phyloP scores from a whole-genome alignment of 2,113 vertebrate genomes.

The Thinocorus orbignyianus region DNA sequence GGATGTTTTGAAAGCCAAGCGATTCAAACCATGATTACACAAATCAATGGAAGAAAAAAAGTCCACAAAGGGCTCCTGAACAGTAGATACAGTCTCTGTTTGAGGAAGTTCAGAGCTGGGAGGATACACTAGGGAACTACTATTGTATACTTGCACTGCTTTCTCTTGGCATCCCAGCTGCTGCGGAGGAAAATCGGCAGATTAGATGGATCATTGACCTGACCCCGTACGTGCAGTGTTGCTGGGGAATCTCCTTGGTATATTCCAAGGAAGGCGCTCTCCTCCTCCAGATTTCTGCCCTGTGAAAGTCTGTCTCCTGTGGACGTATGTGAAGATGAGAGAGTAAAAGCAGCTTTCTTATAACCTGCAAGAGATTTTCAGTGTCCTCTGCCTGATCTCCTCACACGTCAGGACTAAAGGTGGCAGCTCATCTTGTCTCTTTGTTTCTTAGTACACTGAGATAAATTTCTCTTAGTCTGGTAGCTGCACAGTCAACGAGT shows the following conservation, averaged over 20 bases:
- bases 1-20: slow-evolving; percentile 51
- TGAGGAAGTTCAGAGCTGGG: slow-evolving; percentile 50
- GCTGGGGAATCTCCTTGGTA: neutral
- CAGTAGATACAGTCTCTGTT: neutral
- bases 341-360: neutral
- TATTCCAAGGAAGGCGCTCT: neutral
- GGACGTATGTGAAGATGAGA: neutral
- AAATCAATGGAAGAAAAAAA: neutral
- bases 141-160: neutral
- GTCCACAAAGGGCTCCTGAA: neutral
- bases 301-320: neutral
- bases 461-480: neutral
- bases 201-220: neutral
- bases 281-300: neutral
- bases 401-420: neutral
- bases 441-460: neutral
- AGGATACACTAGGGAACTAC: slow-evolving; percentile 55
- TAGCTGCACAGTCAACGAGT: neutral
- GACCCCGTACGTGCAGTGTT: neutral
- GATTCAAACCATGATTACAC: slow-evolving; percentile 7
- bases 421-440: neutral
- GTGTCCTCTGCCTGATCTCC: neutral
- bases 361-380: neutral
- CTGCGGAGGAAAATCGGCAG: neutral
- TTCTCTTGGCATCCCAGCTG: neutral